Evolutionary conservation across 2,888 invertebrate species (phyloP).

Genomic region (Diplolepis rosae): DNA sequence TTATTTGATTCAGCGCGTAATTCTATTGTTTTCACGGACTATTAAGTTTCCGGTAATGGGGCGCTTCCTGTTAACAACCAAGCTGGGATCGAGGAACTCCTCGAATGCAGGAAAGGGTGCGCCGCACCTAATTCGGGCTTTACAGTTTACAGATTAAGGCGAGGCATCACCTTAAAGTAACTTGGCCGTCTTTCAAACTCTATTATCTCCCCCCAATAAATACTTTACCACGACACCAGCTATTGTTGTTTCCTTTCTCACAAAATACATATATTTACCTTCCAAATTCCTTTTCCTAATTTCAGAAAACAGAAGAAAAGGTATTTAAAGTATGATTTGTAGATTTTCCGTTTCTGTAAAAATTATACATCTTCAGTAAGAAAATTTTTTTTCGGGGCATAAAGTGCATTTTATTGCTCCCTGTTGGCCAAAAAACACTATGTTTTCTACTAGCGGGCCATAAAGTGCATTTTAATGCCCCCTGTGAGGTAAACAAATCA

Average conservation of each 20-base stretch:
- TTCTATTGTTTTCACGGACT: constrained; percentile 74
- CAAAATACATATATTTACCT: constrained; percentile 19
- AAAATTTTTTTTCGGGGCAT: too few relatives aligned
- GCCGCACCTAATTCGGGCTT: constrained; percentile 70
- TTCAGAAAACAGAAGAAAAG: too few relatives aligned
- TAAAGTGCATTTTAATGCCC: too few relatives aligned
- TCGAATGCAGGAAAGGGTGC: constrained; percentile 74
- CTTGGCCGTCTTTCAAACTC: constrained; percentile 40
- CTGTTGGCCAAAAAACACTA: too few relatives aligned
- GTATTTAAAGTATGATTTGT: too few relatives aligned
- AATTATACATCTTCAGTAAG: too few relatives aligned
- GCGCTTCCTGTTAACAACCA: constrained; percentile 62
- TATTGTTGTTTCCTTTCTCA: constrained; percentile 51
- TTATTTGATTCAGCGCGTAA: constrained; percentile 71
- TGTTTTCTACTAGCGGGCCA: too few relatives aligned
- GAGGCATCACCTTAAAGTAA: constrained; percentile 60
- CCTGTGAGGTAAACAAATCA: too few relatives aligned
- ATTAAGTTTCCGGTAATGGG: constrained; percentile 72
- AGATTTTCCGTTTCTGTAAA: too few relatives aligned
- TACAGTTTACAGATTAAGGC: constrained; percentile 71
- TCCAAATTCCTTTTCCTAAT: too few relatives aligned
- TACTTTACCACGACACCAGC: constrained; percentile 48
- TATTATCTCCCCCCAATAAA: constrained; percentile 42
- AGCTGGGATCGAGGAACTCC: constrained; percentile 55
- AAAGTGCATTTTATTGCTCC: too few relatives aligned